Evolutionary conservation across 2,113 vertebrate genomes (phyloP), one percentile per base, ranked within the genome.

Genomic region (Forbesichthys agassizii): DNA sequence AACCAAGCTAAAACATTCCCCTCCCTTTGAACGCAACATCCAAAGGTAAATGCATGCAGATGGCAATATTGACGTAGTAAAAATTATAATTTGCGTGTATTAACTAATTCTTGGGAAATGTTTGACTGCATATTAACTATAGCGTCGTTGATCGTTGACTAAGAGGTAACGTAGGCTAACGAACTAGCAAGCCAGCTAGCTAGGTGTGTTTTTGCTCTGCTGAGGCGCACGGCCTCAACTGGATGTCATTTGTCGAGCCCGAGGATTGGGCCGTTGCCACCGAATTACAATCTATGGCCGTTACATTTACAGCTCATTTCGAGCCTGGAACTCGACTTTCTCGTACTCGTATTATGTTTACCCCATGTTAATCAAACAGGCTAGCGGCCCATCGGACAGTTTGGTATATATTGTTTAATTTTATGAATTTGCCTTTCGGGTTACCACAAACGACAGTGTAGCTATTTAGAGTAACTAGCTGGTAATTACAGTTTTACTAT

Each of bases 201-300:
- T 88, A 87, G 80, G 85, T 89, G 88, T 90, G 89, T 90, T 88
- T 88, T 88, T 82, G 84, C 89, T 88, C 65, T 66, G 66, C 83
- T 56, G 16, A 88, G 87, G 84, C 86, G 67, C 76, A 74, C 89
- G 89, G 89, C 89, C 89, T 89, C 79, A 68, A 82, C 82, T 89
- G 88, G 86, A 86, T 89, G 89, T 89, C 89, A 91, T 82, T 80
- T 78, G 78, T 86, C 83, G 84, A 88, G 84, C 69, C 81, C 85
- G 81, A 74, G 81, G 84, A 88, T 86, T 79, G 88, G 89, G 86
- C 89, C 86, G 79, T 73, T 82, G 83, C 84, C 80, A 83, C 86
- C 57, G 78, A 74, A 82, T 83, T 81, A 64, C 14, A 57, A n/a
- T 64, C 52, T 33, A 56, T 67, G 48, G 54, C 60, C 27, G 53